Base-by-base conservation (phyloP, 2,888 invertebrate species). In the Deladenus siricidicola region DNA sequence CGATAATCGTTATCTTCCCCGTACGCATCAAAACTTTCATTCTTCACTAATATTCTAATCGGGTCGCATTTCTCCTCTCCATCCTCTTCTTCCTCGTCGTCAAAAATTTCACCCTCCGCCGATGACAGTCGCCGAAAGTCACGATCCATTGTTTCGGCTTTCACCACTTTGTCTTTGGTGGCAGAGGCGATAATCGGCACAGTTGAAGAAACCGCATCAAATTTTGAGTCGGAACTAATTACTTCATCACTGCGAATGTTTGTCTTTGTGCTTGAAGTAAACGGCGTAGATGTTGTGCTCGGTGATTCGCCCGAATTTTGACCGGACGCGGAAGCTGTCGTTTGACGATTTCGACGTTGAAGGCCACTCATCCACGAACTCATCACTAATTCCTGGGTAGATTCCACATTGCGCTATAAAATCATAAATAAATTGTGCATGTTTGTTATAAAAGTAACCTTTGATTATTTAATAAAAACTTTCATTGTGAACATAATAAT, bases 321-420 rank as follows among this genome's bases (percentile, higher is more conserved):
- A 6, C 6, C 14, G 6, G 39, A 10, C 39, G 39, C 39, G 8
- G 14, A 34, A 6, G 39, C 8, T 14, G 39, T 10, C 14, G 39
- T 34, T 14, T 6, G 39, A 34, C 39, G 39, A 6, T 6, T 34
- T 29, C 23, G 30, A 0, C 42, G 42, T 21, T 30, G 39, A 19
- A 34, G n/a, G 21, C 52, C 52, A 23, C 52, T 29, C 8, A 39
- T 44, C 57, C 57, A 57, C 21, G 57, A 57, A 23, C 50, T 48
- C 19, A 57, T 10, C 49, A 49, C 50, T 19, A 26, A 49, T 1
- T 57, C 57, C 10, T 57, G 48, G 14, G 23, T 23, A 34, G 23
- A 28, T 10, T 51, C 51, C 30, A 23, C 23, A 24, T 51, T 23
- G 30, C 26, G 30, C 51, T 51, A 51, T 21, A 51, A 10, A 51